Conservation (phyloP, 2,113 vertebrate species). For the Oreochromis aureus region DNA sequence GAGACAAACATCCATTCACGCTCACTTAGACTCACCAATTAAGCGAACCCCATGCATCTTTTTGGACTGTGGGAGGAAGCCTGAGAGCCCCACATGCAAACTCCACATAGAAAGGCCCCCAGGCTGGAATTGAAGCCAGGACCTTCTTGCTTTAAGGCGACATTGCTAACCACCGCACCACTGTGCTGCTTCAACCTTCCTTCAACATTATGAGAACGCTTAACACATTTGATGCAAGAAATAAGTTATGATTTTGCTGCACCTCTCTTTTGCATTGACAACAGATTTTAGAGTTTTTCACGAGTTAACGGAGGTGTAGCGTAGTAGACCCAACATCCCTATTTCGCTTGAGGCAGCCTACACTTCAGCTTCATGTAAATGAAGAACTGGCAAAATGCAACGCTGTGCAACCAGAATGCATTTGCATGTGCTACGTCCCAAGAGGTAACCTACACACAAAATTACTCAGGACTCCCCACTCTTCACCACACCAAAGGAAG, state of each 20-base stretch:
- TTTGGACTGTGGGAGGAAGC: background rate
- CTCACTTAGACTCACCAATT: background rate
- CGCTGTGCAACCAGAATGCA: background rate
- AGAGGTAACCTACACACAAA: background rate
- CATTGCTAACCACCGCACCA: background rate
- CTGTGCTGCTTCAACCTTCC: background rate
- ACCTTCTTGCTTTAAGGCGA: background rate
- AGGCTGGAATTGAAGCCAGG: background rate
- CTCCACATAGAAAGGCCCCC: background rate
- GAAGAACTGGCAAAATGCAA: background rate
- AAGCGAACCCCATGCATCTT: background rate
- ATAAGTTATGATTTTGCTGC: background rate
- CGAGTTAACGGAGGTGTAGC: background rate
- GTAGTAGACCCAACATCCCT: background rate
- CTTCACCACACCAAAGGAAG: background rate
- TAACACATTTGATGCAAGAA: background rate
- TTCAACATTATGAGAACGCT: too few relatives aligned
- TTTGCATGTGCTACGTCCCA: background rate
- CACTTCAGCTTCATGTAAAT: background rate
- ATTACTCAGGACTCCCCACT: background rate
- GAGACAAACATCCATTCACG: background rate
- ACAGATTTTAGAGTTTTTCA: background rate
- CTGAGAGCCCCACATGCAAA: background rate
- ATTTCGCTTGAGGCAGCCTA: background rate
- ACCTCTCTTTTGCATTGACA: background rate